Evolutionary conservation across 2,113 vertebrate species (phyloP), one percentile per base, ranked within the genome.

Genomic region (crab-eating macaque (Macaca fascicularis)): DNA sequence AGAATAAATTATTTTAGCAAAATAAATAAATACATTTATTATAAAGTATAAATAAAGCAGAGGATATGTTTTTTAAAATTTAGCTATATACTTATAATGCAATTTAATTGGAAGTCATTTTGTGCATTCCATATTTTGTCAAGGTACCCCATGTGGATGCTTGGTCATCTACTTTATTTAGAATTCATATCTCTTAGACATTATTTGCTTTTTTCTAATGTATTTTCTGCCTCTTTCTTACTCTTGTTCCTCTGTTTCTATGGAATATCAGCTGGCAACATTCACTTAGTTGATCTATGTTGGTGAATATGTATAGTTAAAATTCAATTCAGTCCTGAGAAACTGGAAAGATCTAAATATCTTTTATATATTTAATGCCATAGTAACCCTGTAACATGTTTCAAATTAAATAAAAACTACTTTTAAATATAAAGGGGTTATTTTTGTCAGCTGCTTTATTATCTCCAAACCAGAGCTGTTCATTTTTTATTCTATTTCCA

Each of bases 361-460:
- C 12, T 90, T 84, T 95, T 85, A 74, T 59, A 45, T 69, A 85
- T 82, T 86, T 93, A 93, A 91, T 78, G 67, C 17, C 83, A 92
- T 52, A 75, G 55, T 38, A 59, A 3, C 43, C 48, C 38, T 78
- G 38, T 95, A 80, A 48, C 7, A 35, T 79, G 35, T 80, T 92
- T 38, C 38, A 94, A 90, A 95, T 93, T 72, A 95, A 85, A 89
- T 89, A 80, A 91, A 95, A 90, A 35, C 13, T 89, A 93, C 45
- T 79, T 96, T 84, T 92, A 97, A 93, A 90, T 84, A 87, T 84
- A 78, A 95, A 61, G 52, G 6, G 1, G 69, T 78, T 79, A 57
- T 55, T 50, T 81, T 92, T 86, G 55, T 6, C 45, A 78, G 12
- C 30, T 93, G 30, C 38, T 72, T 93, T 84, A 67, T 83, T 50